A percentile compares a stretch with the other conserved stretches of the same genome.
phyloP scores from a whole-genome alignment of 2,888 invertebrate species.

The Synergus umbraculus region DNA sequence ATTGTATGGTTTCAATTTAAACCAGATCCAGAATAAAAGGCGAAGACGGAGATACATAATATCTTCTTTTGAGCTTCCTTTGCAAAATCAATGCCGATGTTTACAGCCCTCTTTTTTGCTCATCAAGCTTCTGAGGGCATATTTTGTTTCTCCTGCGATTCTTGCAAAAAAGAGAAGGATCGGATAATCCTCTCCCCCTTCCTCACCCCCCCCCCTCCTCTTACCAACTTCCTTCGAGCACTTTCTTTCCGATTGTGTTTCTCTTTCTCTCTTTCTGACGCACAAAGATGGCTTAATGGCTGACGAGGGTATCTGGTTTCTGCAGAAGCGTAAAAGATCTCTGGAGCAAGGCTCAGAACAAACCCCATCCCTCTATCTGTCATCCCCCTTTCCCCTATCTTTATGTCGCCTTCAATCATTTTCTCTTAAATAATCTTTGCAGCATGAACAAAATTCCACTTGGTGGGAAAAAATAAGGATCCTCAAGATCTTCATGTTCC shows the following conservation, averaged over 20 bases:
- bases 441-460: neutral
- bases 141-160: neutral
- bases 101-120: neutral
- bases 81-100: slow-evolving; percentile 6
- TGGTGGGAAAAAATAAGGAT: neutral
- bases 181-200: slow-evolving; percentile 15
- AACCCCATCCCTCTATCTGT: slow-evolving; percentile 41
- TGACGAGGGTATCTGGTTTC: slow-evolving; percentile 71
- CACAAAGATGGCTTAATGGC: slow-evolving; percentile 65
- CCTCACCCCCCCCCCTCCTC: neutral
- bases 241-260: slow-evolving; percentile 47
- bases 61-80: neutral
- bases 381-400: slow-evolving; percentile 24
- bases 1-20: neutral
- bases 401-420: slow-evolving; percentile 7
- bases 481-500: neutral
- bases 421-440: slow-evolving; percentile 3
- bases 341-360: slow-evolving; percentile 59
- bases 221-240: slow-evolving; percentile 3
- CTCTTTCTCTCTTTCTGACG: slow-evolving; percentile 53
- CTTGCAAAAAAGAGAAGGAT: slow-evolving; percentile 6
- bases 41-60: neutral
- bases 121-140: neutral
- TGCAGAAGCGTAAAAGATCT: slow-evolving; percentile 72
- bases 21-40: slow-evolving; percentile 38